Conservation (phyloP, 2,113 vertebrate species). For the Meleagris gallopavo region DNA sequence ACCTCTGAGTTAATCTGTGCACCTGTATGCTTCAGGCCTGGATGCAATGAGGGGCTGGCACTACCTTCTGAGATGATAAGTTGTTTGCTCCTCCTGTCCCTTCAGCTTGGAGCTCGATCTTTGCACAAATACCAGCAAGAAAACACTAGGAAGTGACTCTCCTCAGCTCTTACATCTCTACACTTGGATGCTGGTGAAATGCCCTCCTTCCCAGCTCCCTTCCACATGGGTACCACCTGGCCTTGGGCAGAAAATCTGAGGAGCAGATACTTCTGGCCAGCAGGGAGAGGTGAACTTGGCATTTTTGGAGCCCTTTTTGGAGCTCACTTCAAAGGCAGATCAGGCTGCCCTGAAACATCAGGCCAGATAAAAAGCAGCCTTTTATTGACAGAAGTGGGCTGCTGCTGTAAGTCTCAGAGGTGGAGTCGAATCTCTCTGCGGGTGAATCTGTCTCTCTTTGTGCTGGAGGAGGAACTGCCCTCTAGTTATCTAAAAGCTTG, state of each 20-base stretch:
- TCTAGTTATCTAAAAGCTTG: not conserved
- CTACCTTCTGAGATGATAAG: not conserved
- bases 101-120: not conserved
- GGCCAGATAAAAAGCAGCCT: not conserved
- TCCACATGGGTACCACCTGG: not conserved
- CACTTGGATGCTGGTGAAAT: not conserved
- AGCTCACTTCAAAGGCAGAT: not conserved
- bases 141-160: not conserved
- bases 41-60: not conserved
- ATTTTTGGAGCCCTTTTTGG: not conserved
- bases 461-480: not conserved
- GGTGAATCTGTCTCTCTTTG: not conserved
- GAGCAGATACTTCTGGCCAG: not conserved
- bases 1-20: not conserved
- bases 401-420: not conserved
- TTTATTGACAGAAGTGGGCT: not conserved
- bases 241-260: not conserved
- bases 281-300: not conserved
- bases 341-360: not conserved
- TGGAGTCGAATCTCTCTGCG: not conserved
- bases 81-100: not conserved
- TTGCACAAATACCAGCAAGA: not conserved
- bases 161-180: not conserved
- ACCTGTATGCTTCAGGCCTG: not conserved
- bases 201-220: not conserved